Percentiles rank a stretch among this genome's conserved stretches.
Evolutionary conservation across 2,113 vertebrate genomes (phyloP).

Genomic region (Macquaria ambigua): DNA sequence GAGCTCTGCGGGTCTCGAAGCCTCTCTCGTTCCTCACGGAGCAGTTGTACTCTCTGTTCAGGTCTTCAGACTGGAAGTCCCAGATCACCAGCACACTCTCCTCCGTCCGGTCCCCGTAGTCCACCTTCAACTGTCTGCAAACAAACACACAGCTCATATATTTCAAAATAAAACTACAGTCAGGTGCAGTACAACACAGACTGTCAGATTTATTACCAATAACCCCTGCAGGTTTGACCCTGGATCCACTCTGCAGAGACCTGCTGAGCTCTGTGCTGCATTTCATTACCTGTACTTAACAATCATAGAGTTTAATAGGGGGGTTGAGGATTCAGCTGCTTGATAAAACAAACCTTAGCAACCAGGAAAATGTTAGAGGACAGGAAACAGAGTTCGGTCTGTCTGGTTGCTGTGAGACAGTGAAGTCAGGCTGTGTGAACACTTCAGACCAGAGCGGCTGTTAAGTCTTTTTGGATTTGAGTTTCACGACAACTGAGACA

Average conservation of each 20-base stretch:
- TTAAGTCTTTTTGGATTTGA: too few relatives aligned
- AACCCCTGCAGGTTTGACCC: neutral
- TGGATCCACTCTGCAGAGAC: neutral
- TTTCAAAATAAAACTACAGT: conserved; percentile 10
- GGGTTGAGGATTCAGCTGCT: too few relatives aligned
- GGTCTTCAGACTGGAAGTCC: conserved; percentile 59
- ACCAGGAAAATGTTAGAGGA: too few relatives aligned
- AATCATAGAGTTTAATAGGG: too few relatives aligned
- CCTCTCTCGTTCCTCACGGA: conserved; percentile 56
- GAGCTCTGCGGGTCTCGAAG: conserved; percentile 31
- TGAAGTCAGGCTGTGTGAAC: too few relatives aligned
- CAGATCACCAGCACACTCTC: conserved; percentile 61
- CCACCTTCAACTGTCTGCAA: neutral
- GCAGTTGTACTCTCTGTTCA: conserved; percentile 62
- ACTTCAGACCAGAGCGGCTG: too few relatives aligned
- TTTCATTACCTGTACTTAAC: too few relatives aligned
- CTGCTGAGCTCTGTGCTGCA: neutral
- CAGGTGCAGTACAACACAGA: neutral
- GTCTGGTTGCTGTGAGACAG: too few relatives aligned
- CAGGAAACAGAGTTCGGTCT: neutral
- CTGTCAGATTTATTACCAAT: too few relatives aligned
- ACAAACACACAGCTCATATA: neutral
- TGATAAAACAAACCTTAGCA: too few relatives aligned
- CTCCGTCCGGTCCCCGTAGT: conserved; percentile 25
- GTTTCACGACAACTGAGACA: too few relatives aligned